phyloP scores from a whole-genome alignment of 2,797 vertebrate species.

The Chromobotia macracanthus region DNA sequence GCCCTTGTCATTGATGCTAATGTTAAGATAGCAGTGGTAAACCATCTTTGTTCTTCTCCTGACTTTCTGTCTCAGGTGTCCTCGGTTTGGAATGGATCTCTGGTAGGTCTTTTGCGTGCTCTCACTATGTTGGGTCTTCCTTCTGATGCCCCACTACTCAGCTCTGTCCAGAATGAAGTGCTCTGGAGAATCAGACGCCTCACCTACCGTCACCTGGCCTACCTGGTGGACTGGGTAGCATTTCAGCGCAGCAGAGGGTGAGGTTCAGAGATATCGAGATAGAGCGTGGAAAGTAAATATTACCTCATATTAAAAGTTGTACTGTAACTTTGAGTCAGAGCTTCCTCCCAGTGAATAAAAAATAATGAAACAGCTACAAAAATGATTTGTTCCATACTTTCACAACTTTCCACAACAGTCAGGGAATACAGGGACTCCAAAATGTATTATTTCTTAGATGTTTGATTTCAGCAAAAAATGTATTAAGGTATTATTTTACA shows the following conservation, averaged over 20 bases:
- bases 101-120: slow-evolving; percentile 77
- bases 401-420: neutral
- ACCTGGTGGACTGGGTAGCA: slow-evolving; percentile 70
- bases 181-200: slow-evolving; percentile 86
- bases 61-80: slow-evolving; percentile 70
- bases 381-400: neutral
- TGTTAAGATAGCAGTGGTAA: neutral
- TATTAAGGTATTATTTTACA: too few species aligned
- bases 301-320: too few species aligned
- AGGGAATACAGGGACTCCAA: too few species aligned
- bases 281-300: too few species aligned
- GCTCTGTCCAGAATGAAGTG: slow-evolving; percentile 84
- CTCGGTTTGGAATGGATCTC: slow-evolving; percentile 76
- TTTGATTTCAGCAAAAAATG: too few species aligned
- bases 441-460: too few species aligned
- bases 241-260: slow-evolving; percentile 34
- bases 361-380: neutral
- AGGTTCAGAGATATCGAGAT: too few species aligned
- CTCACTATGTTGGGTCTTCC: slow-evolving; percentile 73
- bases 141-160: slow-evolving; percentile 51
- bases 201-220: slow-evolving; percentile 76
- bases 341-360: too few species aligned
- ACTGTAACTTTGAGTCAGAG: too few species aligned
- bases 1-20: neutral
- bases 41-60: neutral